These are phyloP conservation scores for Elysia crispata DNA, from an alignment of 2,888 invertebrate genomes.

Conservation along the genomic window DNA sequence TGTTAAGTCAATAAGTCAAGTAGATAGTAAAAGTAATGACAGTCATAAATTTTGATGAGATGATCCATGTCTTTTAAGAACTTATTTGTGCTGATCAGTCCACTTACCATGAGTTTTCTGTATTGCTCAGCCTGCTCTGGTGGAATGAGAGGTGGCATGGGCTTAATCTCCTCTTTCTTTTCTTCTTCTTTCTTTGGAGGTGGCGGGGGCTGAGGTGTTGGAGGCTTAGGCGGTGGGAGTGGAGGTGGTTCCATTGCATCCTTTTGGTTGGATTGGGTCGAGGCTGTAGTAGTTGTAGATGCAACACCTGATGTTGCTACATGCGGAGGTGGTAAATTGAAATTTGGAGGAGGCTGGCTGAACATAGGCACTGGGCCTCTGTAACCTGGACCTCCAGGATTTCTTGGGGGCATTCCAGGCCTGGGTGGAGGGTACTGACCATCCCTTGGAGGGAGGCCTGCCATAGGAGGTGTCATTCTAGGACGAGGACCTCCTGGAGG, in stretches of 20 bases:
- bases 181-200: constrained; percentile 66
- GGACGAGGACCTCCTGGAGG: constrained; percentile 34
- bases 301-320: neutral
- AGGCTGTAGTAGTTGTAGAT: neutral
- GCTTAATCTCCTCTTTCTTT: constrained; percentile 61
- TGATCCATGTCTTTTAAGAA: no score
- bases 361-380: constrained; percentile 49
- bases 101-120: constrained; percentile 56
- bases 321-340: constrained; percentile 40
- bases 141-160: constrained; percentile 65
- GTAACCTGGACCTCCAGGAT: constrained; percentile 43
- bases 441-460: constrained; percentile 39
- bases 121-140: constrained; percentile 75
- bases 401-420: constrained; percentile 47
- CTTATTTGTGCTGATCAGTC: no score
- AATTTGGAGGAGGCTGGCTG: constrained; percentile 46
- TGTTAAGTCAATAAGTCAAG: no score
- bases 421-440: constrained; percentile 41
- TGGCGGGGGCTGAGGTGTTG: constrained; percentile 70
- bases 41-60: no score
- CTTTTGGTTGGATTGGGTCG: constrained; percentile 28
- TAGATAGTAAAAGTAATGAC: no score
- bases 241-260: constrained; percentile 57
- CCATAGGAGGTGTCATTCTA: constrained; percentile 31
- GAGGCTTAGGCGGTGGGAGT: constrained; percentile 68